phyloP scores from a whole-genome alignment of 2,888 invertebrate species.

The Drosophila niveifrons region DNA sequence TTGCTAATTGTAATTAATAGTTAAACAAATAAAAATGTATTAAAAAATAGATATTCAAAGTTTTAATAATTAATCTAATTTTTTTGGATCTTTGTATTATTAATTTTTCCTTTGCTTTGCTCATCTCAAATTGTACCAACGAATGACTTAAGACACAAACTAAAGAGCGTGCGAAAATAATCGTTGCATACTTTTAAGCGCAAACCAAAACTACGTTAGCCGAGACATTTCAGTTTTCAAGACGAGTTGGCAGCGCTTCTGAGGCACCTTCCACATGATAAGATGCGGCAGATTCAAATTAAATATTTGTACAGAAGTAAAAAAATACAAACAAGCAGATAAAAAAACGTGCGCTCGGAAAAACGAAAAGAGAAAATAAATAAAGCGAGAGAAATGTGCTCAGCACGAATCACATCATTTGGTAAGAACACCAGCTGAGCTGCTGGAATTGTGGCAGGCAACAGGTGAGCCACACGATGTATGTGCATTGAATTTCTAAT shows the following conservation, averaged over 20 bases:
- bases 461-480: constrained; percentile 43
- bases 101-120: not conserved
- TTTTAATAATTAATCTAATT: not conserved
- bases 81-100: not conserved
- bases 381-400: not conserved
- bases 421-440: constrained; percentile 18
- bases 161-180: not conserved
- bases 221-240: not conserved
- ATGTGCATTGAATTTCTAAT: constrained; percentile 73
- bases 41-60: constrained; percentile 7
- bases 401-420: constrained; percentile 9
- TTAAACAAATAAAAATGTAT: constrained; percentile 21
- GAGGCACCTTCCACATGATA: constrained; percentile 1
- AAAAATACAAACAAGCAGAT: constrained; percentile 7
- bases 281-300: constrained; percentile 45
- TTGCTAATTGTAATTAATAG: constrained; percentile 44
- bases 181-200: constrained; percentile 55
- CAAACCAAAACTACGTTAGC: not conserved
- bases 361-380: constrained; percentile 26
- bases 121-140: not conserved
- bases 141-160: constrained; percentile 41
- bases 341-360: constrained; percentile 27
- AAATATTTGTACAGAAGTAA: constrained; percentile 43
- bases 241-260: constrained; percentile 37
- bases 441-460: constrained; percentile 25